phyloP scores from a whole-genome alignment of 2,113 vertebrate genomes.

The Nycticorax nycticorax region DNA sequence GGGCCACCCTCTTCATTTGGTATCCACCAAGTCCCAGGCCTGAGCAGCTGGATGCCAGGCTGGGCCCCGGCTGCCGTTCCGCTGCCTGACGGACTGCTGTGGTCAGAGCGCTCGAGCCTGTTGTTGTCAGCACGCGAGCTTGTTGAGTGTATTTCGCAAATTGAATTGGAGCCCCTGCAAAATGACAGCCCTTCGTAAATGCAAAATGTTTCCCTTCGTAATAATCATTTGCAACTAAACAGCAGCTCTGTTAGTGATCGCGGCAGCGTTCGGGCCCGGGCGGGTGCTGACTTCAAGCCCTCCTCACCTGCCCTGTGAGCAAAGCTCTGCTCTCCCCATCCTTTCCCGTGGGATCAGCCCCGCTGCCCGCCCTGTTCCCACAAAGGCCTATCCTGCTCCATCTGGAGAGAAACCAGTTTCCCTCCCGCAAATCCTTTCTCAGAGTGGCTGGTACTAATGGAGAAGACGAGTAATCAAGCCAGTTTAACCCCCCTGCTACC shows the following conservation, averaged over 20 bases:
- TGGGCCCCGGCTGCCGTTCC: background rate
- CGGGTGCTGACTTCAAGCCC: background rate
- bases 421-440: background rate
- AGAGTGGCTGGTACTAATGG: background rate
- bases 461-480: background rate
- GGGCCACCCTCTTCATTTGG: background rate
- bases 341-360: background rate
- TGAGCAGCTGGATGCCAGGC: background rate
- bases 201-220: background rate
- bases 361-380: background rate
- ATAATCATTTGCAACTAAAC: background rate
- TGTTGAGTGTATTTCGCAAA: background rate
- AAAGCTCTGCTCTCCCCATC: background rate
- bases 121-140: background rate
- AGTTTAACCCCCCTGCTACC: conserved; percentile 5
- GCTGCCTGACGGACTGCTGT: rapidly evolving
- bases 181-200: background rate
- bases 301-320: rapidly evolving
- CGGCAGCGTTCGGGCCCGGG: background rate
- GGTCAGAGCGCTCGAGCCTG: background rate
- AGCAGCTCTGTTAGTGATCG: background rate
- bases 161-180: background rate
- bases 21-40: background rate
- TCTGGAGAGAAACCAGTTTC: background rate
- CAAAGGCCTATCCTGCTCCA: background rate